Percentiles rank a stretch among this genome's conserved stretches.
phyloP scores from a whole-genome alignment of 1,140 invertebrate species.

The Brevipalpus yothersi region DNA sequence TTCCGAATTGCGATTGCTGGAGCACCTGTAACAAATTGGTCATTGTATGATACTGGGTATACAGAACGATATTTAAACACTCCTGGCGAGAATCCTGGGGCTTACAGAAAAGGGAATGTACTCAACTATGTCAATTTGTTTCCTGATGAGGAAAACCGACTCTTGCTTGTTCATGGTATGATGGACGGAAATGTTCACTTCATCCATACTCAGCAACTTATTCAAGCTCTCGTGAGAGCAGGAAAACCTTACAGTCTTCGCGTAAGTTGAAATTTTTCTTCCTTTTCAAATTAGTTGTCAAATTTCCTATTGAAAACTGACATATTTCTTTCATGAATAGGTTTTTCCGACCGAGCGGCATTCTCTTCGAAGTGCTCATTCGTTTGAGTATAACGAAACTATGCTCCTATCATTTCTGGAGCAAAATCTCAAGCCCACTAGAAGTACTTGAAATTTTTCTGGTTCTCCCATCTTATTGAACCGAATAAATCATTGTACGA shows the following conservation, averaged over 20 bases:
- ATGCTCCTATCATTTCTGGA: conserved; percentile 72
- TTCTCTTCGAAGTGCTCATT: conserved; percentile 66
- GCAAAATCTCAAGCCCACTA: conserved; percentile 29
- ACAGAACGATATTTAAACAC: conserved; percentile 92
- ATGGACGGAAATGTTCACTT: conserved; percentile 99
- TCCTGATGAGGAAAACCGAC: conserved; percentile 70
- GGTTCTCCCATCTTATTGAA: too few species aligned
- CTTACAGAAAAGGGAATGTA: conserved; percentile 51
- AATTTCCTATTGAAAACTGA: too few species aligned
- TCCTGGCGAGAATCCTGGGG: conserved; percentile 47
- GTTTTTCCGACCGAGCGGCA: conserved; percentile 85
- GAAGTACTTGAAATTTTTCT: too few species aligned
- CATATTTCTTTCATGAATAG: conserved; percentile 23
- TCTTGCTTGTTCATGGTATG: conserved; percentile 90
- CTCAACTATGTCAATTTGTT: conserved; percentile 54
- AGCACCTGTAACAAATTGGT: conserved; percentile 89
- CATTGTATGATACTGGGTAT: conserved; percentile 80
- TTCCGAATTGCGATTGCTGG: conserved; percentile 44
- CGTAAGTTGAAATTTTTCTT: conserved; percentile 21
- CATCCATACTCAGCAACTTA: conserved; percentile 59
- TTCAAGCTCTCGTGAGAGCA: conserved; percentile 61
- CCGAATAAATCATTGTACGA: too few species aligned
- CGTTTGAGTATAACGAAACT: conserved; percentile 87
- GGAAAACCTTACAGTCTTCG: conserved; percentile 79
- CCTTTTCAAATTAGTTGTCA: neutral